phyloP scores from a whole-genome alignment of 2,113 vertebrate genomes.

The Mormyrus iriodes region DNA sequence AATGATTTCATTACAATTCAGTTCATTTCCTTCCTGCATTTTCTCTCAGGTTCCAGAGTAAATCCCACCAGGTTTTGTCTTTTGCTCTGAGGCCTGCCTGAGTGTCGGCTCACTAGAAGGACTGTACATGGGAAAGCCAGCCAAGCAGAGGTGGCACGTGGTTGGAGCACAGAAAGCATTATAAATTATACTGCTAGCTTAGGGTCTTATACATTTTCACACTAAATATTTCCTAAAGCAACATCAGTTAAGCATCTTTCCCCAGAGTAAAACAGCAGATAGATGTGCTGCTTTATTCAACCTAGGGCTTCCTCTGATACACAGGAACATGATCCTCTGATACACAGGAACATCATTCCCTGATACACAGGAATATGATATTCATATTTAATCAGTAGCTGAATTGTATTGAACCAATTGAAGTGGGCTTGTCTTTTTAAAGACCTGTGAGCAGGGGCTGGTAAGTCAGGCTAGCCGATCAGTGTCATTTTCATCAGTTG shows the following conservation, averaged over 20 bases:
- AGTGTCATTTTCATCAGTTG: background rate
- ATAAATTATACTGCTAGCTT: background rate
- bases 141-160: background rate
- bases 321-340: background rate
- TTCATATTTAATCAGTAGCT: background rate
- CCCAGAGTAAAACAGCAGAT: background rate
- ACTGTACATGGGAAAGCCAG: background rate
- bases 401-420: too few species aligned
- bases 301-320: background rate
- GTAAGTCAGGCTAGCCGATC: background rate
- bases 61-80: background rate
- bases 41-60: background rate
- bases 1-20: conserved; percentile 3
- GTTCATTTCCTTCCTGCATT: background rate
- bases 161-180: background rate
- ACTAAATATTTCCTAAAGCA: background rate
- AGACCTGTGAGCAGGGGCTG: background rate
- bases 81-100: background rate
- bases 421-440: background rate
- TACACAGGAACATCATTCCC: background rate
- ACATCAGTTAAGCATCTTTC: background rate
- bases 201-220: background rate
- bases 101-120: background rate
- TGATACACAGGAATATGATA: background rate
- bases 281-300: background rate